Conservation (phyloP, 2,113 vertebrate genomes). For the Hyperopisus bebe region DNA sequence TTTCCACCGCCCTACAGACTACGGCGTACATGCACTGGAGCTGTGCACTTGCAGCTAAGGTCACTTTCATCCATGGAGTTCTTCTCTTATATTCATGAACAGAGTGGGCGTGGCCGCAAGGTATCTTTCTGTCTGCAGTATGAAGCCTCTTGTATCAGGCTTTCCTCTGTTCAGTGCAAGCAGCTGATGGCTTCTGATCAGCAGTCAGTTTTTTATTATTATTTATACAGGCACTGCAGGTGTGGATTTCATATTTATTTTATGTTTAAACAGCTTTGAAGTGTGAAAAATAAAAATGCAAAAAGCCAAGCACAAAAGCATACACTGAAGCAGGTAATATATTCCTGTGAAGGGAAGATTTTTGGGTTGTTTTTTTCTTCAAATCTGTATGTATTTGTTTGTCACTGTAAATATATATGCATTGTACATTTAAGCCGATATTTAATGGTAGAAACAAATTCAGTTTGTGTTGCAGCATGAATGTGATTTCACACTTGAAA, state of each 20-base stretch:
- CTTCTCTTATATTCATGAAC: not conserved
- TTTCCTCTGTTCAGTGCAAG: not conserved
- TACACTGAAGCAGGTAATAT: not conserved
- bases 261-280: slow-evolving; percentile 19
- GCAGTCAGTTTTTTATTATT: slow-evolving; percentile 5
- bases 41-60: not conserved
- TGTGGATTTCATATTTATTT: slow-evolving; percentile 6
- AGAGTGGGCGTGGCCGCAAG: not conserved
- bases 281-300: slow-evolving; percentile 6
- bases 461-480: slow-evolving; percentile 6
- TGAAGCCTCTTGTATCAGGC: not conserved
- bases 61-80: not conserved
- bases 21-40: not conserved
- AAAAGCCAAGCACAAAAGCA: slow-evolving; percentile 20
- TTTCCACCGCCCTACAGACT: not conserved
- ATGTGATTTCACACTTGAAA: slow-evolving; percentile 12
- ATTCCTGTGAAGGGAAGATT: not conserved
- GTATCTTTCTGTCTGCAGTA: not conserved
- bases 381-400: not conserved
- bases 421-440: slow-evolving; percentile 3
- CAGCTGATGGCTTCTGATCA: not conserved
- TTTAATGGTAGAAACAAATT: not conserved
- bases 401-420: not conserved
- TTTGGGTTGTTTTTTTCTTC: not conserved
- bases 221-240: slow-evolving; percentile 3